These are phyloP conservation scores for Sebastiscus albofasciatus DNA, from an alignment of 2,797 vertebrate genomes.

Conservation along the genomic window DNA sequence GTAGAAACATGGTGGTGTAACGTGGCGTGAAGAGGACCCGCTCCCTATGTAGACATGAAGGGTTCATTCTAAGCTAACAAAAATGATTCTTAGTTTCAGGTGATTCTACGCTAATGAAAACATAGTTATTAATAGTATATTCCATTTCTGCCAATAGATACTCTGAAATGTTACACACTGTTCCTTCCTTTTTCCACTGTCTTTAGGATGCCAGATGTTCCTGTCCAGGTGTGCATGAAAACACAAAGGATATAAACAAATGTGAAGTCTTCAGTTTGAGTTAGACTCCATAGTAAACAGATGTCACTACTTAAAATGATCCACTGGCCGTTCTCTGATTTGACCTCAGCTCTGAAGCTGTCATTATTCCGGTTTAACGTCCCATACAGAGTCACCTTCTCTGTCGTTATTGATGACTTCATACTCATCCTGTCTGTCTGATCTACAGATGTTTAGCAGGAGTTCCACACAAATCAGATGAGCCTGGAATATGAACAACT, in stretches of 20 bases:
- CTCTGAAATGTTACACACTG: no score
- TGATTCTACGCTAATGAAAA: no score
- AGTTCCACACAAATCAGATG: neutral
- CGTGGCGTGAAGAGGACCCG: fast-evolving
- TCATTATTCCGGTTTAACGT: neutral
- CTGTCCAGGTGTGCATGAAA: neutral
- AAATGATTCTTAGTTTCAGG: no score
- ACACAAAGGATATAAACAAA: neutral
- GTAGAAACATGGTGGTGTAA: no score
- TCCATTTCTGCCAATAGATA: no score
- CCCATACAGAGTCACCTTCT: neutral
- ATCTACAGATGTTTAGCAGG: neutral
- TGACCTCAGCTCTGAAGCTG: neutral
- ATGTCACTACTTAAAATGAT: neutral
- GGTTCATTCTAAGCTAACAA: no score
- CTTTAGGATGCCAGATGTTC: neutral
- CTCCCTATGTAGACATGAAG: no score
- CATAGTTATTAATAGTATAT: no score
- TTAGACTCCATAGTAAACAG: neutral
- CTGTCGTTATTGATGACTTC: neutral
- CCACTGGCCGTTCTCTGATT: neutral
- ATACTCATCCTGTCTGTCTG: neutral
- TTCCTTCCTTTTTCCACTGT: neutral
- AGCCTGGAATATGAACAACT: neutral
- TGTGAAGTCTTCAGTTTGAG: neutral